Conservation (phyloP, 2,113 vertebrate genomes). For the Odobenus rosmarus region DNA sequence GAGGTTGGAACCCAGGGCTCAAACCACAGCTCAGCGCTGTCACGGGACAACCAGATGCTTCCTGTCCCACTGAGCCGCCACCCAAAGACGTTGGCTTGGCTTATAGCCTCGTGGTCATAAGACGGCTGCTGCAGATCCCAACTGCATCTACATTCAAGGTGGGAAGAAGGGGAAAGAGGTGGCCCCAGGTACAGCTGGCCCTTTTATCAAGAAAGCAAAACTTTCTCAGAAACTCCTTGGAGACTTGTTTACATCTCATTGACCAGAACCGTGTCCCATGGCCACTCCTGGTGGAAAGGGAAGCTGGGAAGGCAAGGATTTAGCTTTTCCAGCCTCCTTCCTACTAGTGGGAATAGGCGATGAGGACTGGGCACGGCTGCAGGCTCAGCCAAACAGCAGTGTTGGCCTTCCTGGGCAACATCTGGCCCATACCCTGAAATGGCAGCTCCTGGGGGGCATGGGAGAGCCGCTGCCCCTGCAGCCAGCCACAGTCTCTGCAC, state of each 20-base stretch:
- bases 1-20: not conserved
- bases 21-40: not conserved
- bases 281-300: not conserved
- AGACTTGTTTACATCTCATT: not conserved
- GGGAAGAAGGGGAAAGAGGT: not conserved
- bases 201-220: not conserved
- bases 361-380: not conserved
- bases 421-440: not conserved
- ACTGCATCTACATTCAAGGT: not conserved
- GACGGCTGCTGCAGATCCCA: not conserved
- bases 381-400: not conserved
- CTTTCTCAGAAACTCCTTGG: not conserved
- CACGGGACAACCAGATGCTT: not conserved
- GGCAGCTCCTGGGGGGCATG: not conserved
- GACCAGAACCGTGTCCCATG: not conserved
- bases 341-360: not conserved
- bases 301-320: not conserved
- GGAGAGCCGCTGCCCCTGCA: not conserved
- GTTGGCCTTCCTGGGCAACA: not conserved
- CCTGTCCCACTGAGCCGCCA: not conserved
- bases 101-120: not conserved
- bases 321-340: not conserved
- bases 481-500: not conserved
- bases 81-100: not conserved
- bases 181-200: no score